Percentiles rank a stretch among this genome's conserved stretches.
Conservation (phyloP, 1,140 invertebrate species). For the Apis dorsata region DNA sequence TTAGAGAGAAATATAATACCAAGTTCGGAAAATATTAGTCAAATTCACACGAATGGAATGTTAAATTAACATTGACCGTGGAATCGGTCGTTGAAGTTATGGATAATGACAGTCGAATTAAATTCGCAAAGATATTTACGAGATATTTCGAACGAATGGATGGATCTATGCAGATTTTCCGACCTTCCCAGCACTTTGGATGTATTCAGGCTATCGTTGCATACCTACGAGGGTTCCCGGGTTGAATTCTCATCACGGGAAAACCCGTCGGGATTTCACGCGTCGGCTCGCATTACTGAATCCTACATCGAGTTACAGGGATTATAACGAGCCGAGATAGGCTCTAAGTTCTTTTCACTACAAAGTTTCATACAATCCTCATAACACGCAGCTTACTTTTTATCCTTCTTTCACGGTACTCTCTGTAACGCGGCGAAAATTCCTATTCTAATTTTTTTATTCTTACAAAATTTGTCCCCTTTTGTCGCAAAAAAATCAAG, state of each 20-base stretch:
- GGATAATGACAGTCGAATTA: background rate
- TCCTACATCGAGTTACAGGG: slow-evolving; percentile 69
- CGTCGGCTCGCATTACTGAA: slow-evolving; percentile 72
- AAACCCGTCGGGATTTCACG: slow-evolving; percentile 71
- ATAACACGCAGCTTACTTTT: slow-evolving; percentile 28
- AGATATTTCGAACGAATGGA: background rate
- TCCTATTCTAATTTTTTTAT: background rate
- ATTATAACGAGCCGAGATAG: slow-evolving; percentile 68
- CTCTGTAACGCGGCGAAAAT: background rate
- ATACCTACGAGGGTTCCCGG: slow-evolving; percentile 44
- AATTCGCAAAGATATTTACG: background rate
- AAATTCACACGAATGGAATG: background rate
- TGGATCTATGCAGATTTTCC: slow-evolving; percentile 34
- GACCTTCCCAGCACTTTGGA: background rate
- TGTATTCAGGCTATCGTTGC: slow-evolving; percentile 5
- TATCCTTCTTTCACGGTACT: slow-evolving; percentile 9
- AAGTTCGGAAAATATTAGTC: background rate
- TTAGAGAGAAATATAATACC: background rate
- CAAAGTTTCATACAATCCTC: background rate
- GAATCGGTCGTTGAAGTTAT: background rate
- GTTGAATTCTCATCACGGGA: slow-evolving; percentile 50
- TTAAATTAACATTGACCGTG: background rate
- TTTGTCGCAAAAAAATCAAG: background rate
- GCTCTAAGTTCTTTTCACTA: slow-evolving; percentile 35
- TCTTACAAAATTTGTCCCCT: background rate